Base-by-base conservation (phyloP, 2,113 vertebrate species). In the Salminus brasiliensis region DNA sequence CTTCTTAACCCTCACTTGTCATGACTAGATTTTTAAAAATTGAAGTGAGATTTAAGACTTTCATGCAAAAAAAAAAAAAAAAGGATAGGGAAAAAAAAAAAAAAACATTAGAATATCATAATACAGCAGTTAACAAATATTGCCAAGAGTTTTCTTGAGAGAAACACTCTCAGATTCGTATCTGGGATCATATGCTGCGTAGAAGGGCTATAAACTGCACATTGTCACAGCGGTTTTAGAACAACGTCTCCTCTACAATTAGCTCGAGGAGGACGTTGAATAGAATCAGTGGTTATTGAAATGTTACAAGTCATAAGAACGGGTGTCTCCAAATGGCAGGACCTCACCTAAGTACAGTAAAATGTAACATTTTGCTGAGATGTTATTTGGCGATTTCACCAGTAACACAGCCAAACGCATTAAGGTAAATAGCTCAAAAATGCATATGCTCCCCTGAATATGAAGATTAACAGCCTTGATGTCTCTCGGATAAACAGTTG, bases 211-310 rank as follows among this genome's bases (percentile, higher is more conserved):
- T 83, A 77, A 87, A 78, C 83, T 86, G 72, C 80, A 85, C 77
- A 83, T 83, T 82, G 79, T 84, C 85, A 88, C 57, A 83, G 74
- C 80, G 62, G 30, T 34, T 59, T 76, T 79, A 74, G 47, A 74
- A 80, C n/a, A 60, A n/a, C n/a, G n/a, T n/a, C n/a, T n/a, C 55
- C 53, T 47, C 73, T 60, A 55, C 72, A 34, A 78, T 57, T 77
- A 81, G 11, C 27, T 67, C 66, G 66, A 84, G 55, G 74, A 55
- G 53, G 76, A 57, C 34, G 16, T 63, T 67, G 65, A 62, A 80
- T 18, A 18, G 30, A 81, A 86, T 59, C 62, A 90, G 89, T 89
- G 88, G 88, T 92, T 88, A 88, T 88, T 36, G 81, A 75, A 85
- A 76, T 76, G 27, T 27, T 72, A 78, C 16, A 34, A 69, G 74